These are phyloP conservation scores for Danaus melanippus DNA, from an alignment of 1,140 invertebrate genomes.

Conservation along the genomic window DNA sequence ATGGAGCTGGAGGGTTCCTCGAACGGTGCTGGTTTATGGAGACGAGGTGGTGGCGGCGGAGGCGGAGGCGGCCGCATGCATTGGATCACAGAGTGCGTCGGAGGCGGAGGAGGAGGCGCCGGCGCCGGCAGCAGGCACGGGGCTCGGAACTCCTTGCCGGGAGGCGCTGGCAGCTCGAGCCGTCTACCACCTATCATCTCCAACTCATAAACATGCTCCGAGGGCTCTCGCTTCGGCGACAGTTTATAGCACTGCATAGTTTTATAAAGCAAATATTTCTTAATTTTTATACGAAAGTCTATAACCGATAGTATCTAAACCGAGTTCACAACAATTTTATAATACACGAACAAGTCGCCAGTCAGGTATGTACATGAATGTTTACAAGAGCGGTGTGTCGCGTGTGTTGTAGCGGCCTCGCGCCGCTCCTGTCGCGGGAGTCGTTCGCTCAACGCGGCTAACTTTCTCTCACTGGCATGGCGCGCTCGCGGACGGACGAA, in stretches of 20 bases:
- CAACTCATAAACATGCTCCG: constrained; percentile 44
- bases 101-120: constrained; percentile 65
- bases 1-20: constrained; percentile 88
- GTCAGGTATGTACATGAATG: constrained; percentile 15
- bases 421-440: constrained; percentile 55
- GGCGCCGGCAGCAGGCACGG: constrained; percentile 60
- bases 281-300: constrained; percentile 8
- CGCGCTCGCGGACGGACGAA: constrained; percentile 60
- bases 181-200: constrained; percentile 57
- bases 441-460: constrained; percentile 65
- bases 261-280: constrained; percentile 12
- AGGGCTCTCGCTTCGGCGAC: constrained; percentile 55
- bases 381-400: constrained; percentile 31
- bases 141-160: constrained; percentile 64
- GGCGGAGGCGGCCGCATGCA: constrained; percentile 75
- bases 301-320: constrained; percentile 1
- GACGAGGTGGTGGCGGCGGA: constrained; percentile 69
- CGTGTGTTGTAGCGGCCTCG: constrained; percentile 51
- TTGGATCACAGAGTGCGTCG: constrained; percentile 67
- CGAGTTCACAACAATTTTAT: constrained; percentile 12
- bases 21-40: constrained; percentile 61
- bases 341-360: constrained; percentile 17
- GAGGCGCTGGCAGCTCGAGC: constrained; percentile 63
- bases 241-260: constrained; percentile 66
- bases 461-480: constrained; percentile 69